Percentiles rank a stretch among this genome's conserved stretches.
Conservation (phyloP, 2,888 invertebrate genomes). For the Amblyjoppa fuscipennis region DNA sequence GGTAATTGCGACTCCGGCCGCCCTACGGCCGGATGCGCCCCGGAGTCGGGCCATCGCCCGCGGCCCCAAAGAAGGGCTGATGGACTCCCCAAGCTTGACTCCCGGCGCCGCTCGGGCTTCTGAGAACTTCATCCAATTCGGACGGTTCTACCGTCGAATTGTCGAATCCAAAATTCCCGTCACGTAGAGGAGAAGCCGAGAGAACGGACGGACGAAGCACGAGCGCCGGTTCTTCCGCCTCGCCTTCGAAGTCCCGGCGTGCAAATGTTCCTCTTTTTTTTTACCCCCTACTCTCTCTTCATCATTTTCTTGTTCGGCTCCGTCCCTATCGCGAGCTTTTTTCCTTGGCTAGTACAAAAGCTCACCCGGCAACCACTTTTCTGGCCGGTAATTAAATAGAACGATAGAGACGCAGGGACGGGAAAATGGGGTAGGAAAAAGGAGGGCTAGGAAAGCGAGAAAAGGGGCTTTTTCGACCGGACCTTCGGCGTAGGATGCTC, state of each 20-base stretch:
- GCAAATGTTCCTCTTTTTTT: slow-evolving; percentile 49
- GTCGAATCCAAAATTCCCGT: slow-evolving; percentile 64
- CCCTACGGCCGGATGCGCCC: neutral
- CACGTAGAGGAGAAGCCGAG: slow-evolving; percentile 50
- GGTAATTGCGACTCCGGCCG: slow-evolving; percentile 25
- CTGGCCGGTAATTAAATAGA: slow-evolving; percentile 69
- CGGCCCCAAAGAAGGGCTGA: neutral
- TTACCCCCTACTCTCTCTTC: neutral
- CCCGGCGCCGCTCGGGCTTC: neutral
- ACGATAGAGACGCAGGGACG: slow-evolving; percentile 51
- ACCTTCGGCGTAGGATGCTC: neutral
- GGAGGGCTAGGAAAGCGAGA: neutral
- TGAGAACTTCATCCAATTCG: slow-evolving; percentile 62
- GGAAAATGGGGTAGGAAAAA: neutral
- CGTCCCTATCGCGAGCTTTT: slow-evolving; percentile 34
- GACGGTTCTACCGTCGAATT: slow-evolving; percentile 58
- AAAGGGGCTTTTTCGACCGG: slow-evolving; percentile 28
- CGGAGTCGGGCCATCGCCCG: slow-evolving; percentile 1
- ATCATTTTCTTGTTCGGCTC: slow-evolving; percentile 36
- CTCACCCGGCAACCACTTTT: slow-evolving; percentile 59
- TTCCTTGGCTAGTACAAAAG: slow-evolving; percentile 45
- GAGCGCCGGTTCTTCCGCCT: slow-evolving; percentile 16
- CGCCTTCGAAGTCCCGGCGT: slow-evolving; percentile 29
- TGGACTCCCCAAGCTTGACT: neutral
- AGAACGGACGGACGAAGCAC: neutral